phyloP scores from a whole-genome alignment of 1,140 invertebrate species.

The Heliothis subflexa region DNA sequence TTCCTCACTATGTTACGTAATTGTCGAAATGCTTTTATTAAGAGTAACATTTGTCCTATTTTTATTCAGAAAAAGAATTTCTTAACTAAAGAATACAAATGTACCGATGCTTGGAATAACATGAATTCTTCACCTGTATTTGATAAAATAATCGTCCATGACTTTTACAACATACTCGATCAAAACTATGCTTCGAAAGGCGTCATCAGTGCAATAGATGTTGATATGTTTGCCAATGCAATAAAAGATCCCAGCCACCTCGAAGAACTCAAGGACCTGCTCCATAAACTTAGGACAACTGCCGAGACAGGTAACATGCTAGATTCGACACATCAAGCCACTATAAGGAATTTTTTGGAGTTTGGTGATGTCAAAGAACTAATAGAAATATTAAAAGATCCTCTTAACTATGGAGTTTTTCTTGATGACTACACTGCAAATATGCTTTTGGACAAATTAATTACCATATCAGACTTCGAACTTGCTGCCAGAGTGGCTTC shows the following conservation, averaged over 20 bases:
- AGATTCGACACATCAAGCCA: slow-evolving; percentile 93
- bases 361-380: slow-evolving; percentile 88
- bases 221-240: slow-evolving; percentile 91
- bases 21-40: slow-evolving; percentile 38
- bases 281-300: slow-evolving; percentile 90
- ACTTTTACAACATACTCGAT: slow-evolving; percentile 89
- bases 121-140: slow-evolving; percentile 88
- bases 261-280: slow-evolving; percentile 90
- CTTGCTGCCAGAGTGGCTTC: slow-evolving; percentile 92
- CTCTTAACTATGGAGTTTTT: slow-evolving; percentile 96
- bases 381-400: slow-evolving; percentile 91
- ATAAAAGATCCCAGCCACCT: slow-evolving; percentile 83
- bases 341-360: slow-evolving; percentile 90
- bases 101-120: slow-evolving; percentile 89
- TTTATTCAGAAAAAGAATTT: slow-evolving; percentile 65
- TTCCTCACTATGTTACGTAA: slow-evolving; percentile 52
- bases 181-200: slow-evolving; percentile 85
- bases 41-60: slow-evolving; percentile 27
- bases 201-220: slow-evolving; percentile 89
- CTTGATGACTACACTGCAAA: slow-evolving; percentile 93
- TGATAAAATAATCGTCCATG: slow-evolving; percentile 88
- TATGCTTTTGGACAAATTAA: slow-evolving; percentile 93
- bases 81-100: slow-evolving; percentile 89
- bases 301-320: slow-evolving; percentile 89
- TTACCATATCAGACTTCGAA: slow-evolving; percentile 89